Conservation (phyloP, 2,797 vertebrate genomes). For the Macropodus opercularis region DNA sequence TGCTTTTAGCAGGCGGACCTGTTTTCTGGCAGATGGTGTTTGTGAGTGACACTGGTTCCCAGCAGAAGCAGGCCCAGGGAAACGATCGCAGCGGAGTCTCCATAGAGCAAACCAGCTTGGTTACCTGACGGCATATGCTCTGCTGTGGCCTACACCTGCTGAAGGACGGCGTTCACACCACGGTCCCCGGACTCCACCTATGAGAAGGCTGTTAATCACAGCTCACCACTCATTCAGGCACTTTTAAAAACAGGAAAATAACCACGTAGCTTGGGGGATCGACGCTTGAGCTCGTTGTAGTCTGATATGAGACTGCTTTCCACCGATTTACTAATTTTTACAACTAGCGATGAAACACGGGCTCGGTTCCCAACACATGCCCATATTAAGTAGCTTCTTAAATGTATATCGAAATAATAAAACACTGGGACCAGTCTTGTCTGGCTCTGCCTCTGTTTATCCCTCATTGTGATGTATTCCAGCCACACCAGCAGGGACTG, state of each 20-base stretch:
- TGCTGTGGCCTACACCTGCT: slow-evolving; percentile 86
- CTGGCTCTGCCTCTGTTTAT: slow-evolving; percentile 65
- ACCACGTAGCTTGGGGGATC: slow-evolving; percentile 33
- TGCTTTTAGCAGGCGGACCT: slow-evolving; percentile 72
- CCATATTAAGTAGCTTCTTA: neutral
- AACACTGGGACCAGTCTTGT: slow-evolving; percentile 6
- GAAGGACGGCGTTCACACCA: slow-evolving; percentile 80
- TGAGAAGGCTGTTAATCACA: slow-evolving; percentile 74
- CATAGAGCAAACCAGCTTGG: slow-evolving; percentile 77
- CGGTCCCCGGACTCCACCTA: slow-evolving; percentile 75
- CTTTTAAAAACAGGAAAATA: slow-evolving; percentile 73
- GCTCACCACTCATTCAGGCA: slow-evolving; percentile 68
- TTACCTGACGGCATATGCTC: slow-evolving; percentile 83
- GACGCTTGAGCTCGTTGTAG: slow-evolving; percentile 25
- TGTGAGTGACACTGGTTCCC: slow-evolving; percentile 84
- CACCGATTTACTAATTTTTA: too few species aligned
- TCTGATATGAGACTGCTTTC: too few species aligned
- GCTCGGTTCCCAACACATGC: neutral
- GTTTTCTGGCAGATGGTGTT: slow-evolving; percentile 89
- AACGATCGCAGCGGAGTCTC: slow-evolving; percentile 79
- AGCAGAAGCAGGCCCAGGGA: slow-evolving; percentile 84
- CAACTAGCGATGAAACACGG: neutral
- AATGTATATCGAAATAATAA: neutral
- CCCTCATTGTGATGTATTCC: slow-evolving; percentile 47
- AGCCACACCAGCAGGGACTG: slow-evolving; percentile 67